Percentiles rank a stretch among this genome's conserved stretches.
Conservation (phyloP, 1,140 invertebrate genomes). For the Euura saliciscinereae region DNA sequence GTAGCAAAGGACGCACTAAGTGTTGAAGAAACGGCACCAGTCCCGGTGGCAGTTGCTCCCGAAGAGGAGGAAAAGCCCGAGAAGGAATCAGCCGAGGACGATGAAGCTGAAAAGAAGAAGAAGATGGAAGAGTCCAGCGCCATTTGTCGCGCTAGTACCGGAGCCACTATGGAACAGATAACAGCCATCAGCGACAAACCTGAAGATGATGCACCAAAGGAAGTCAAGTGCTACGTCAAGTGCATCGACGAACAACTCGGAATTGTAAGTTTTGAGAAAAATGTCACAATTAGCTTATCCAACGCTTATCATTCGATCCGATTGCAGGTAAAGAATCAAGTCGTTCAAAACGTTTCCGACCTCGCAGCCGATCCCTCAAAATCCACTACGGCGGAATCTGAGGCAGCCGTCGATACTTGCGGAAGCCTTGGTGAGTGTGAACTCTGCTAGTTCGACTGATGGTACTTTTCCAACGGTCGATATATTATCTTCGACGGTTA, state of each 20-base stretch:
- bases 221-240: background rate
- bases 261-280: background rate
- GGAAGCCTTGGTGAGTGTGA: no score
- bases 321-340: no score
- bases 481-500: background rate
- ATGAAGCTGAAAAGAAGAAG: background rate
- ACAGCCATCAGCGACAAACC: background rate
- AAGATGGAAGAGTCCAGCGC: background rate
- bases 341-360: no score
- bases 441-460: background rate
- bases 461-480: background rate
- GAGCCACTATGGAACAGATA: background rate
- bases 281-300: background rate
- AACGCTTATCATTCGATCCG: no score
- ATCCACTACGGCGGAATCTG: no score
- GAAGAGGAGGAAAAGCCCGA: background rate
- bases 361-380: no score
- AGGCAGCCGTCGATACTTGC: no score
- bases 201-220: background rate
- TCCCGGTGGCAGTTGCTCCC: no score
- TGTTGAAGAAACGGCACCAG: no score
- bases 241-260: background rate
- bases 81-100: background rate
- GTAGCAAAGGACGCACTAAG: no score
- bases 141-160: background rate